Evolutionary conservation across 35 echinoderm and acorn worm genomes (phyloP), one percentile per base, ranked within the genome.

Genomic region (Stichopus chloronotus): DNA sequence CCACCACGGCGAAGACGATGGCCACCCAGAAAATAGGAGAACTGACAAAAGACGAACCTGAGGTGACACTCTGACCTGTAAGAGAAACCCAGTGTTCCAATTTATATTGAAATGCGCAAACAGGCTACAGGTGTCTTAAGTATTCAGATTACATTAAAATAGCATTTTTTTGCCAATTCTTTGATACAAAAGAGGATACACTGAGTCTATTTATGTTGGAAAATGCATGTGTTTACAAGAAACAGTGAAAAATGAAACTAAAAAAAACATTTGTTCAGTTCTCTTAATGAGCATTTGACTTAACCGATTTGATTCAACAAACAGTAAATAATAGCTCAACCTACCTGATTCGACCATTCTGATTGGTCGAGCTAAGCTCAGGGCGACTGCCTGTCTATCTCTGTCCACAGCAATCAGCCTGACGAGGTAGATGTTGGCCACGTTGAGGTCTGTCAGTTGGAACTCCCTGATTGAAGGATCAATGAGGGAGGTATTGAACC

Each of bases 401-500:
- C 90, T 24, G 25, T 91, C 90, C 53, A 91, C 90, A 8, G 90
- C 90, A 7, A 91, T 91, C 52, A 91, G 63, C 56, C 90, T 71
- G 53, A 91, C 72, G 2, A 91, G 90, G 16, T 77, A 30, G 17
- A 91, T 78, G 53, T 91, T 79, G 8, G 71, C 90, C 25, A 79
- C 71, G 11, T 54, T 19, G 16, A 91, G 76, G 53, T 79, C 90
- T 6, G 90, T 91, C 72, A 91, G 22, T 19, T 72, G 63, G 54
- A 91, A 91, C 72, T 91, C 90, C 21, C 90, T 77, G 25, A 57
- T 43, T 7, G 54, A 22, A 6, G 90, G 76, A 58, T 77, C 71
- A 53, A 91, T 91, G 3, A 91, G 72, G 21, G 90, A 91, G 12
- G 71, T 91, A 55, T 91, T 91, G 90, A 91, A 91, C 90, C 90